Conservation (phyloP, 1,140 invertebrate species). For the Cydia pomonella region DNA sequence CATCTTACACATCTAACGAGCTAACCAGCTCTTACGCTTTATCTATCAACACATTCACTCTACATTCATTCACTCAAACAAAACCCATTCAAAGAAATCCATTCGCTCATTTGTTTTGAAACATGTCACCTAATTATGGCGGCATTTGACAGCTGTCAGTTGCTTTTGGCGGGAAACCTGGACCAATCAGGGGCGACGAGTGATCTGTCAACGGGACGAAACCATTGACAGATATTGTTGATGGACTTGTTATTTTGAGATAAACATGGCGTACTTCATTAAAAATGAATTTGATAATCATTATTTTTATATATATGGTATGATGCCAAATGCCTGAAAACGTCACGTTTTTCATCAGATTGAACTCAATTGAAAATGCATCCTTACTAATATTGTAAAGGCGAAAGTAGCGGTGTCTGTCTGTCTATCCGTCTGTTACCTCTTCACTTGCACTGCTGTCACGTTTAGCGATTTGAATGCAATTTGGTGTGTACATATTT, state of each 20-base stretch:
- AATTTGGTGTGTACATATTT: no score
- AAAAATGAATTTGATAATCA: no score
- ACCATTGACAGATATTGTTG: neutral
- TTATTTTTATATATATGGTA: no score
- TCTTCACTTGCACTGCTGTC: no score
- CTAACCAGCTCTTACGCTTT: neutral
- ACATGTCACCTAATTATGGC: conserved; percentile 57
- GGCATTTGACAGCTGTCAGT: conserved; percentile 58
- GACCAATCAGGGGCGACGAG: conserved; percentile 64
- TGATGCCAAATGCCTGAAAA: no score
- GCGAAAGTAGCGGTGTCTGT: no score
- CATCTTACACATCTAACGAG: neutral
- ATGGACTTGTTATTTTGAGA: conserved; percentile 28
- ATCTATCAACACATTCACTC: neutral
- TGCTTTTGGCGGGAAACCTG: conserved; percentile 51
- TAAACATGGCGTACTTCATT: neutral
- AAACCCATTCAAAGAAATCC: conserved; percentile 16
- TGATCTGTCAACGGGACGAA: conserved; percentile 50
- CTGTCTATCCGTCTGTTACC: no score
- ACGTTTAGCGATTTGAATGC: no score
- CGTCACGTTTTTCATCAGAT: no score
- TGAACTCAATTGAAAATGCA: no score
- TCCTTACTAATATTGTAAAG: no score
- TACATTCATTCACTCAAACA: conserved; percentile 36
- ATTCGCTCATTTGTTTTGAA: conserved; percentile 47